phyloP scores from a whole-genome alignment of 2,888 invertebrate genomes.

The Morpho achilles region DNA sequence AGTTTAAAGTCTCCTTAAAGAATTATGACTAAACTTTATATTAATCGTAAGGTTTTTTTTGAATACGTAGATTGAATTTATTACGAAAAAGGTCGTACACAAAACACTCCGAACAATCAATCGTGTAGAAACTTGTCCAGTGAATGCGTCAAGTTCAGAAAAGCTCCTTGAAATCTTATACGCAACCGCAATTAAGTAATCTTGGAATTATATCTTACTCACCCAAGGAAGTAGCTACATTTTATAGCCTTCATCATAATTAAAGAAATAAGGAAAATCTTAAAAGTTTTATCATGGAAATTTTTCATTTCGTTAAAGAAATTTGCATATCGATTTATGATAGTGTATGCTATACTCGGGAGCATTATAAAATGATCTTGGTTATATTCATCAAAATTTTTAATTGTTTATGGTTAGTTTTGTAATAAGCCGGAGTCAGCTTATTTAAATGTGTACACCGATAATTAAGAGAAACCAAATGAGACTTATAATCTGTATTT shows the following conservation, averaged over 20 bases:
- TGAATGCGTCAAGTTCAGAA: conserved; percentile 25
- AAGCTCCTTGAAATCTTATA: conserved; percentile 34
- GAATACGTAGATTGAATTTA: no score
- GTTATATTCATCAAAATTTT: no score
- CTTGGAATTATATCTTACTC: conserved; percentile 18
- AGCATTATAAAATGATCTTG: not conserved
- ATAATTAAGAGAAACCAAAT: no score
- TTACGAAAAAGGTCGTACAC: not conserved
- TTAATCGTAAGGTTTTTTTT: no score
- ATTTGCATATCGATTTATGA: not conserved
- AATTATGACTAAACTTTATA: no score
- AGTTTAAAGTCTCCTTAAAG: no score
- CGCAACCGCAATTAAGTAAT: conserved; percentile 26
- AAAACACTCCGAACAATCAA: not conserved
- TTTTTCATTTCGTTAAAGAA: not conserved
- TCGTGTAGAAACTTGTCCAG: not conserved
- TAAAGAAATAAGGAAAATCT: conserved; percentile 12
- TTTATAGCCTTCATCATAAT: conserved; percentile 7
- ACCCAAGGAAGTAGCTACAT: conserved; percentile 5
- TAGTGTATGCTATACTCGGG: not conserved
- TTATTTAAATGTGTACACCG: no score
- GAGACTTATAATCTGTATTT: no score
- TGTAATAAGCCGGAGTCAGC: no score
- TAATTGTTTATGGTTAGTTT: no score
- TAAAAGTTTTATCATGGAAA: conserved; percentile 12